Percentiles rank a stretch among this genome's conserved stretches.
phyloP scores from a whole-genome alignment of 2,888 invertebrate species.

The Tenthredo livida region DNA sequence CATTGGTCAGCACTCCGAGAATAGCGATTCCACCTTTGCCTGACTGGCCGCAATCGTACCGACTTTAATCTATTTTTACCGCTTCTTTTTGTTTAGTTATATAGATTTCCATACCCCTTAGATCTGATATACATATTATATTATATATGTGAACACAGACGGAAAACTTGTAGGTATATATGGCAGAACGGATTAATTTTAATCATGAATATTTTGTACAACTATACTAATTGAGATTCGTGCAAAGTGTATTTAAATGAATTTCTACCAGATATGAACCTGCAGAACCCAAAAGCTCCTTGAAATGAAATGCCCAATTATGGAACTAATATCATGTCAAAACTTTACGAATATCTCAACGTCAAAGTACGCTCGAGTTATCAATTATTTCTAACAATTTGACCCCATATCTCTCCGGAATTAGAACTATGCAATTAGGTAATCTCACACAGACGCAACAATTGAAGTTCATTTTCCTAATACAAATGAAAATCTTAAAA shows the following conservation, averaged over 20 bases:
- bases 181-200: not conserved
- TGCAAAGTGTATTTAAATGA: not conserved
- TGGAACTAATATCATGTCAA: not conserved
- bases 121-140: not conserved
- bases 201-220: not conserved
- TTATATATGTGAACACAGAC: not conserved
- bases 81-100: not conserved
- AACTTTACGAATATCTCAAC: not conserved
- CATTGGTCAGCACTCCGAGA: constrained; percentile 59
- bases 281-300: not conserved
- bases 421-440: constrained; percentile 1
- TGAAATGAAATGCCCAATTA: not conserved
- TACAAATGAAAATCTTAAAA: not conserved
- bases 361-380: not conserved
- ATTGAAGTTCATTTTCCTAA: not conserved
- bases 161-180: not conserved
- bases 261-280: not conserved
- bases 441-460: not conserved
- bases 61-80: constrained; percentile 22
- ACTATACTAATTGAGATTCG: not conserved
- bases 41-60: constrained; percentile 35
- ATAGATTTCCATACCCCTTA: not conserved
- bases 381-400: not conserved
- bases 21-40: constrained; percentile 65
- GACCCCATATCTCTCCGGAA: not conserved